phyloP scores from a whole-genome alignment of 1,140 invertebrate species.

The Homalodisca vitripennis region DNA sequence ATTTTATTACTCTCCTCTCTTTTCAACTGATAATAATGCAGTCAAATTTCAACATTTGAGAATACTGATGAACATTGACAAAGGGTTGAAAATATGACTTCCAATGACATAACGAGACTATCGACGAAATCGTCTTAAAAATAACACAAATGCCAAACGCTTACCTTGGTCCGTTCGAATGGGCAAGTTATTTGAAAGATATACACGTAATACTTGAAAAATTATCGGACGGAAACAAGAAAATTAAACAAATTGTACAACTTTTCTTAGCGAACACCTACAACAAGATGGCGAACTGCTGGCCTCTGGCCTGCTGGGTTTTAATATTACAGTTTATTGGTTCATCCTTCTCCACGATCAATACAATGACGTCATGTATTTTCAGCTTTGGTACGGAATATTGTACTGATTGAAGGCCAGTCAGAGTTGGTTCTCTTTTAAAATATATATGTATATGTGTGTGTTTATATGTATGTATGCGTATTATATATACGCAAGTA shows the following conservation, averaged over 20 bases:
- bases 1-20: no score
- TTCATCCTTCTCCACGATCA: constrained; percentile 37
- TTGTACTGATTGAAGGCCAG: no score
- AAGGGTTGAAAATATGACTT: background rate
- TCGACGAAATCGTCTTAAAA: background rate
- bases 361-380: constrained; percentile 38
- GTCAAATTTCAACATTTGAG: no score
- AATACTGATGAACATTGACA: no score
- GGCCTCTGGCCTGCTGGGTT: background rate
- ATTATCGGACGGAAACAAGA: constrained; percentile 55
- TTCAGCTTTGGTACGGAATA: constrained; percentile 2
- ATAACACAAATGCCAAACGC: background rate
- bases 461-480: no score
- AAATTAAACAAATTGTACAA: constrained; percentile 44
- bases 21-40: no score
- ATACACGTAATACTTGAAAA: constrained; percentile 55
- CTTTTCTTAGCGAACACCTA: constrained; percentile 45
- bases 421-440: no score
- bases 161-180: constrained; percentile 68
- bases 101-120: background rate
- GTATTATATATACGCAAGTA: no score
- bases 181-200: constrained; percentile 61
- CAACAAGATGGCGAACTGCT: constrained; percentile 53
- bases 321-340: background rate
- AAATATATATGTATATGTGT: no score